Conservation (phyloP, 2,888 invertebrate genomes). For the Drosophila suboccidentalis region DNA sequence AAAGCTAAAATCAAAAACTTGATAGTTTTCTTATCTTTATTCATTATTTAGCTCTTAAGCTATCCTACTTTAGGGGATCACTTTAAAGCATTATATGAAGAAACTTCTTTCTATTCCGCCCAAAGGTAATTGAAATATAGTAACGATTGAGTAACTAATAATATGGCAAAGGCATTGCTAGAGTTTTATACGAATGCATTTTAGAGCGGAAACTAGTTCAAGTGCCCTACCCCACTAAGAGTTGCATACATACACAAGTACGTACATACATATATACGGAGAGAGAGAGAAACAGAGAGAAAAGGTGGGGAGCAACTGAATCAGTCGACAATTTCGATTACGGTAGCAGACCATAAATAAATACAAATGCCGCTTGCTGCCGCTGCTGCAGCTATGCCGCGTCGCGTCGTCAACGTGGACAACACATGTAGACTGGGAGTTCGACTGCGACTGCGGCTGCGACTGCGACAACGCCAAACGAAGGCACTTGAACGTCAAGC, state of each 20-base stretch:
- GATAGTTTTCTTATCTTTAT: no score
- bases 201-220: conserved; percentile 64
- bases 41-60: no score
- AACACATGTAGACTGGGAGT: conserved; percentile 42
- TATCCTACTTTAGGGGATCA: no score
- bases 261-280: not conserved
- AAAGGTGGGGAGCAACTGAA: conserved; percentile 33
- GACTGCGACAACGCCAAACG: conserved; percentile 22
- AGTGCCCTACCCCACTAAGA: conserved; percentile 72
- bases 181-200: conserved; percentile 6
- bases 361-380: conserved; percentile 64
- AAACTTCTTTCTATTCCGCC: no score
- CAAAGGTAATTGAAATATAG: no score
- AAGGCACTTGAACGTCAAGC: conserved; percentile 38
- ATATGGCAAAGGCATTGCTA: conserved; percentile 16
- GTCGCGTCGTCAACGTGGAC: conserved; percentile 58
- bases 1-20: no score
- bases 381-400: conserved; percentile 15
- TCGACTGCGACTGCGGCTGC: conserved; percentile 20
- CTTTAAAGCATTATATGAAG: no score
- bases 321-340: conserved; percentile 62
- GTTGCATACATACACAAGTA: conserved; percentile 12
- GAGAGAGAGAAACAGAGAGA: conserved; percentile 35
- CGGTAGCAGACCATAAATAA: conserved; percentile 77
- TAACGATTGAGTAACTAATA: not conserved